Evolutionary conservation across 2,888 invertebrate species (phyloP).

Genomic region (Anthrax anthrax): DNA sequence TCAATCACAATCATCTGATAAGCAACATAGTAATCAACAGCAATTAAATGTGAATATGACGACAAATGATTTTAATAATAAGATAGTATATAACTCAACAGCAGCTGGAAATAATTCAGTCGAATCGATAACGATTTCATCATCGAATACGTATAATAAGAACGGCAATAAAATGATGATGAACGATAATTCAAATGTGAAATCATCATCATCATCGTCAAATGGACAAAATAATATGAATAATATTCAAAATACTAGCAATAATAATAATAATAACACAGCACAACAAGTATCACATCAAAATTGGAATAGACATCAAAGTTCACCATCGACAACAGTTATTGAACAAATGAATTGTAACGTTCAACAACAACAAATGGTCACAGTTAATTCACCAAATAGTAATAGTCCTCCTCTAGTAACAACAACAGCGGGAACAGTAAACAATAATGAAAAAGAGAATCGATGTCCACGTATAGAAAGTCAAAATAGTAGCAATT

Average conservation of each 20-base stretch:
- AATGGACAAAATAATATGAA: constrained; percentile 9
- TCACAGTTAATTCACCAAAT: constrained; percentile 13
- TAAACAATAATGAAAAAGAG: constrained; percentile 19
- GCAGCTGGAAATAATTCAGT: constrained; percentile 8
- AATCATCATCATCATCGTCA: constrained; percentile 3
- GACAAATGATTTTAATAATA: constrained; percentile 5
- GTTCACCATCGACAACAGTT: background rate
- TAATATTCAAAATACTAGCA: background rate
- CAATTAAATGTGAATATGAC: constrained; percentile 6
- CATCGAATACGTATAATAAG: constrained; percentile 3
- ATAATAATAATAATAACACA: constrained; percentile 10
- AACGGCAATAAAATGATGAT: constrained; percentile 5
- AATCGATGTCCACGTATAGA: constrained; percentile 23
- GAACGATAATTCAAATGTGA: constrained; percentile 1
- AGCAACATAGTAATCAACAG: constrained; percentile 10
- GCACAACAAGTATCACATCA: constrained; percentile 7
- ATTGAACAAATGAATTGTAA: background rate
- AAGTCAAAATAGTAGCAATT: constrained; percentile 20
- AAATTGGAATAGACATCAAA: constrained; percentile 3
- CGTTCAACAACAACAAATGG: background rate
- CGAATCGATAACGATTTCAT: background rate
- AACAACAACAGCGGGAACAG: constrained; percentile 9
- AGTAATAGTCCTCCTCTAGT: constrained; percentile 8
- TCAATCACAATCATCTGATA: constrained; percentile 6
- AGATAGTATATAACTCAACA: constrained; percentile 13